phyloP scores from a whole-genome alignment of 2,888 invertebrate species.

The Nomada fucata region DNA sequence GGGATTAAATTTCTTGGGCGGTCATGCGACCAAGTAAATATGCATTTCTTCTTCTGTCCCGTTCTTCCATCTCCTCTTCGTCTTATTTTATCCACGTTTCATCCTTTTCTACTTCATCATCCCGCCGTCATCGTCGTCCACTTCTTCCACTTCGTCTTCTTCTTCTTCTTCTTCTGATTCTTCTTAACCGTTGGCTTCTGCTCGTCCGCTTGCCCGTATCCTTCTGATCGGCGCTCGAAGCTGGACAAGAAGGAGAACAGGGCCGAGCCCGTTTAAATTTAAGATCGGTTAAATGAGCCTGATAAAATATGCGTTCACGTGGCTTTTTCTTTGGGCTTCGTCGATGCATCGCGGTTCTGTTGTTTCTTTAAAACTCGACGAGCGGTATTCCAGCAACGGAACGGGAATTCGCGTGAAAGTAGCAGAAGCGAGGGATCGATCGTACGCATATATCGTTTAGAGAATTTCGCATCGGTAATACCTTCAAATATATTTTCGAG shows the following conservation, averaged over 20 bases:
- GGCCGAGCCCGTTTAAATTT: slow-evolving; percentile 28
- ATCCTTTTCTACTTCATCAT: neutral
- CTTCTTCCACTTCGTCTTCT: neutral
- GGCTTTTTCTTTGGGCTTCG: slow-evolving; percentile 2
- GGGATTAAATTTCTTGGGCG: slow-evolving; percentile 71
- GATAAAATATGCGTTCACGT: slow-evolving; percentile 27
- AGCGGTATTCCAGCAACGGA: slow-evolving; percentile 16
- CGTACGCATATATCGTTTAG: neutral
- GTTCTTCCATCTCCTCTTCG: slow-evolving; percentile 25
- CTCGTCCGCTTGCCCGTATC: slow-evolving; percentile 3
- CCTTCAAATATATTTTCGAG: no score
- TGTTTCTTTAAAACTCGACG: neutral
- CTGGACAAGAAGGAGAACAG: slow-evolving; percentile 6
- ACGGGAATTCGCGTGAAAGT: slow-evolving; percentile 23
- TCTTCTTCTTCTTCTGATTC: neutral
- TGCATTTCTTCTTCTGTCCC: slow-evolving; percentile 56
- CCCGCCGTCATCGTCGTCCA: neutral
- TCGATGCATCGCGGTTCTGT: neutral
- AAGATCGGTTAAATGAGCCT: slow-evolving; percentile 37
- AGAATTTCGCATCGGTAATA: no score
- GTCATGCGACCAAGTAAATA: slow-evolving; percentile 69
- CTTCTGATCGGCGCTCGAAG: slow-evolving; percentile 50
- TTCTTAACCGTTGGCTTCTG: neutral
- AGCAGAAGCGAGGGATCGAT: neutral
- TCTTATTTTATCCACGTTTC: slow-evolving; percentile 15